Conservation (phyloP, 1,140 invertebrate species). For the Trichogramma pretiosum region DNA sequence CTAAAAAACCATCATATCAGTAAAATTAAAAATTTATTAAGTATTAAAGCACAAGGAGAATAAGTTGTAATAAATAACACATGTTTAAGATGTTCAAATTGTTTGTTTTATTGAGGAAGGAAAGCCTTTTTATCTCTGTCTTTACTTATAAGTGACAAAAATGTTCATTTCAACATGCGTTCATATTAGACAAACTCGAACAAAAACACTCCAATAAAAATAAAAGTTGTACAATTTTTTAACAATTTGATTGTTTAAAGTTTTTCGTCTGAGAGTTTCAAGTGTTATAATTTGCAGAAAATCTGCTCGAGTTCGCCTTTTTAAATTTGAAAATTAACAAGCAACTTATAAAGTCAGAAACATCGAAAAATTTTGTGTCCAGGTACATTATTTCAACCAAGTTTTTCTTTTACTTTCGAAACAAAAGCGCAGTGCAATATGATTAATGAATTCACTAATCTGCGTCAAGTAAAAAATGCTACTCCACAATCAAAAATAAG, state of each 20-base stretch:
- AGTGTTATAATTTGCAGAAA: not conserved
- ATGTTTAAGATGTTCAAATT: slow-evolving; percentile 25
- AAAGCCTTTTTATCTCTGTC: slow-evolving; percentile 24
- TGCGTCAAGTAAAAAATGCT: slow-evolving; percentile 17
- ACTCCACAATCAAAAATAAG: slow-evolving; percentile 8
- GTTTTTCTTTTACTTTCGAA: slow-evolving; percentile 15
- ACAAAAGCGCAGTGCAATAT: slow-evolving; percentile 1
- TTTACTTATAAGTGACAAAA: slow-evolving; percentile 21
- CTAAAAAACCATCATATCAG: too few species aligned
- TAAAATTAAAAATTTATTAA: slow-evolving; percentile 9
- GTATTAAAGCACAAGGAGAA: too few species aligned
- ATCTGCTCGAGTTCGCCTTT: slow-evolving; percentile 8
- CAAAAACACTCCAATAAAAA: slow-evolving; percentile 18
- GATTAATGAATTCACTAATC: slow-evolving; percentile 7
- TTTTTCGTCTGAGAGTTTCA: slow-evolving; percentile 11
- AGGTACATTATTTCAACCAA: slow-evolving; percentile 7
- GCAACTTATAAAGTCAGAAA: slow-evolving; percentile 8
- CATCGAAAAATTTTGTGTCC: slow-evolving; percentile 12
- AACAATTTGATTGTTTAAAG: slow-evolving; percentile 30
- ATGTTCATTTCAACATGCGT: slow-evolving; percentile 24
- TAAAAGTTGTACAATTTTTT: slow-evolving; percentile 22
- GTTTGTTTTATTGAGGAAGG: slow-evolving; percentile 37
- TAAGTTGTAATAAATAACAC: too few species aligned
- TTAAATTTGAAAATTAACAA: slow-evolving; percentile 24
- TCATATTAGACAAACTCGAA: slow-evolving; percentile 21